Evolutionary conservation across 92 coral and sea anemone species (phyloP).

Genomic region (Porites evermanni): DNA sequence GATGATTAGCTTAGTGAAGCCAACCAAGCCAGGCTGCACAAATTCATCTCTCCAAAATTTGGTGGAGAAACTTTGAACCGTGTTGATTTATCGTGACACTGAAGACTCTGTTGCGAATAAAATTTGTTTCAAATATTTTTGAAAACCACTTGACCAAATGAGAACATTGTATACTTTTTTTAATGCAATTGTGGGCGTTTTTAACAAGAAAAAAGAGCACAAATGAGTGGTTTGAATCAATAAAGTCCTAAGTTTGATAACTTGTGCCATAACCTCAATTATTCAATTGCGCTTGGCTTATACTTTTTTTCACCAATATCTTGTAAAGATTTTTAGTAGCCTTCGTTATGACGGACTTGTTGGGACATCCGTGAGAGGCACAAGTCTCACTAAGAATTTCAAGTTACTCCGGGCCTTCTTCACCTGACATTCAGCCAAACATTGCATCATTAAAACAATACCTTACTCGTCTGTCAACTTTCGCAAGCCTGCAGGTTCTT

Average conservation of each 20-base stretch:
- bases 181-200: background rate
- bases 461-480: too few relatives aligned
- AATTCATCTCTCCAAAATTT: background rate
- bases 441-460: too few relatives aligned
- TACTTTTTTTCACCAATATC: background rate
- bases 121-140: slow-evolving; percentile 1
- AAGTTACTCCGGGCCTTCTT: too few relatives aligned
- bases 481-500: too few relatives aligned
- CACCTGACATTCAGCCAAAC: too few relatives aligned
- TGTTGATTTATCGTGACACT: background rate
- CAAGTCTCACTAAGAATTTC: too few relatives aligned
- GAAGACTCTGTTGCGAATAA: background rate
- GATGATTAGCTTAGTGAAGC: background rate
- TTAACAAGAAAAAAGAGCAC: background rate
- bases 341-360: too few relatives aligned
- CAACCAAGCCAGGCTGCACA: background rate
- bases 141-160: too few relatives aligned
- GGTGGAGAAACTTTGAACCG: background rate
- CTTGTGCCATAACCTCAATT: background rate
- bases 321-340: too few relatives aligned
- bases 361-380: too few relatives aligned
- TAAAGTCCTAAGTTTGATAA: background rate
- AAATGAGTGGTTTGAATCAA: too few relatives aligned
- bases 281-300: background rate
- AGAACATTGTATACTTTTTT: background rate